Base-by-base conservation (phyloP, 2,888 invertebrate genomes). In the Metalampra italica region DNA sequence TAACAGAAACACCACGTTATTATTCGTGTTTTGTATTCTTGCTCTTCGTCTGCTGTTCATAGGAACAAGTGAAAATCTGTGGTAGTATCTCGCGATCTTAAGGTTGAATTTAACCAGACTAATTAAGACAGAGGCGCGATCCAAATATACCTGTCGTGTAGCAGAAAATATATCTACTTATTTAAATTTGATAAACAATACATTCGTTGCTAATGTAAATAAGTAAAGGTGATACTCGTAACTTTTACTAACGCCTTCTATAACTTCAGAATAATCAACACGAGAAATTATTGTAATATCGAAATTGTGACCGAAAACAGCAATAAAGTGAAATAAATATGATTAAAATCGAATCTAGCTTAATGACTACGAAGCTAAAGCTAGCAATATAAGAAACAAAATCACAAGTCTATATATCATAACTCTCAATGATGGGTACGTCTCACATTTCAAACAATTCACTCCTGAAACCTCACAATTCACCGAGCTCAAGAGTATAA, bases 291-390 rank as follows among this genome's bases (percentile, higher is more conserved):
- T 51, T 48, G 22, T 45, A 54, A 53, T 51, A 30, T 43, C 7
- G 14, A 67, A 66, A 68, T 81, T 86, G 84, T 83, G 84, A 85
- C 85, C 69, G 62, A 68, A 67, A 71, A 73, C 74, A 64, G 68
- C 62, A 67, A 66, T 66, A 64, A 59, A 55, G 70, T 64, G 65
- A 75, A 85, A 85, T 82, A 80, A 85, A 85, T 82, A 82, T 58
- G 60, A 58, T 62, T 68, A 70, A 65, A 78, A 76, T 79, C 71
- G 68, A 79, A 75, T 78, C 85, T 87, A 85, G 85, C 87, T 84
- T 85, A 85, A 76, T 66, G 77, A 85, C 86, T 88, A 87, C 71
- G 64, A 72, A 81, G 80, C 78, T 82, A 81, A 78, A 72, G 75
- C 80, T 85, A 84, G 82, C 79, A 81, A 81, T 82, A 75, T 80